These are phyloP conservation scores for Vombatus ursinus DNA, from an alignment of 2,113 vertebrate genomes.

Conservation along the genomic window DNA sequence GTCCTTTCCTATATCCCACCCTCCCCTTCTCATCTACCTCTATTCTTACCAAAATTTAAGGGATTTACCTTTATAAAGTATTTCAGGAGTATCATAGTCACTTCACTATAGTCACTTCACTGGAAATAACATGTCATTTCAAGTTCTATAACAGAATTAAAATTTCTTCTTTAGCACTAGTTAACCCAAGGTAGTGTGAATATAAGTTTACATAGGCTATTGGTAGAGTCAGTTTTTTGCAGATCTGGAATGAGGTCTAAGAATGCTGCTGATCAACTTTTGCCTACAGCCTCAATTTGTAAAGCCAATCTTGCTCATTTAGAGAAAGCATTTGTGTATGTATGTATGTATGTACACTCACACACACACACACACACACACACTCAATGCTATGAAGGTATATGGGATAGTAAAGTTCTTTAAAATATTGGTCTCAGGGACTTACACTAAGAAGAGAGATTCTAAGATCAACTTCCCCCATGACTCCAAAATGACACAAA, in stretches of 20 bases:
- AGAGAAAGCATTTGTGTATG: constrained; percentile 30
- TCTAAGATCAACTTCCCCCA: not conserved
- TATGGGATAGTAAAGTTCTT: not conserved
- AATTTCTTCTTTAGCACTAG: constrained; percentile 36
- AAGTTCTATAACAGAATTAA: constrained; percentile 41
- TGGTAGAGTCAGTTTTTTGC: constrained; percentile 30
- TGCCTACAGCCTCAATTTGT: constrained; percentile 40
- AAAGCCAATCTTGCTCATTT: constrained; percentile 56
- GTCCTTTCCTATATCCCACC: not conserved
- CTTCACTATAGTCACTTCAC: constrained; percentile 12
- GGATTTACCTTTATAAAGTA: constrained; percentile 39
- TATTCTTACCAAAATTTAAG: constrained; percentile 32
- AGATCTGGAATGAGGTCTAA: constrained; percentile 55
- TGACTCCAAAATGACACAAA: not conserved
- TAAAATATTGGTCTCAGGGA: not conserved
- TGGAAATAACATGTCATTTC: not conserved
- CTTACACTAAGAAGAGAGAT: not conserved
- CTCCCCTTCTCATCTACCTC: not conserved
- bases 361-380: constrained; percentile 32
- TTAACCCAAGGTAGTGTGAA: constrained; percentile 39
- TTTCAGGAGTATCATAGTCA: not conserved
- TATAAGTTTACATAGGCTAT: not conserved
- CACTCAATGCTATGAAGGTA: not conserved
- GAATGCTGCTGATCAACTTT: constrained; percentile 42
- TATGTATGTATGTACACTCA: not conserved